Evolutionary conservation across 2,797 vertebrate species (phyloP).

Genomic region (Premnoplex brunnescens): DNA sequence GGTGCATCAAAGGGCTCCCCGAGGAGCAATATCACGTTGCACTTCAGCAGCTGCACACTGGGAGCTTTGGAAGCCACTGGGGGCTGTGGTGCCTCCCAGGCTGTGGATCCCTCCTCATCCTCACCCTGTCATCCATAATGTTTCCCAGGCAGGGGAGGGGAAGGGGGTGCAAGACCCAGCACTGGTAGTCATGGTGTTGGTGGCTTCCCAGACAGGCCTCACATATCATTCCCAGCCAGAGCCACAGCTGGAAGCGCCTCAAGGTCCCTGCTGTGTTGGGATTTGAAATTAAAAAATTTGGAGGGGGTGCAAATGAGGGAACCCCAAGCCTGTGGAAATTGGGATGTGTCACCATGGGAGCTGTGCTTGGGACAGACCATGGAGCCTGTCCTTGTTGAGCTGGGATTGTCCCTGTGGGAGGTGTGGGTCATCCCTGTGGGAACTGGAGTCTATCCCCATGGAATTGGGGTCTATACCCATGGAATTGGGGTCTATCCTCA

Average conservation of each 20-base stretch:
- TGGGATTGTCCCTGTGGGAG: too few relatives aligned
- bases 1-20: neutral
- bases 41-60: neutral
- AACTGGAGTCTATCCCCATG: neutral
- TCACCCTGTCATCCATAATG: fast-evolving
- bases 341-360: neutral
- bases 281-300: neutral
- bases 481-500: neutral
- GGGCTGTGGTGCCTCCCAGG: neutral
- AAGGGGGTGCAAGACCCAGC: neutral
- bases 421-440: too few relatives aligned
- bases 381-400: neutral
- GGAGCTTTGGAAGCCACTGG: neutral
- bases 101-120: neutral
- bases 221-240: neutral
- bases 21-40: neutral
- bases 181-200: fast-evolving
- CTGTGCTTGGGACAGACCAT: too few relatives aligned
- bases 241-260: neutral
- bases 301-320: neutral
- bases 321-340: neutral
- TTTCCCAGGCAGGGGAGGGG: neutral
- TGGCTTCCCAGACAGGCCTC: neutral
- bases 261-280: neutral
- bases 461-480: neutral